These are phyloP conservation scores for Drosophila lutescens DNA, from an alignment of 2,888 invertebrate species.

Conservation along the genomic window DNA sequence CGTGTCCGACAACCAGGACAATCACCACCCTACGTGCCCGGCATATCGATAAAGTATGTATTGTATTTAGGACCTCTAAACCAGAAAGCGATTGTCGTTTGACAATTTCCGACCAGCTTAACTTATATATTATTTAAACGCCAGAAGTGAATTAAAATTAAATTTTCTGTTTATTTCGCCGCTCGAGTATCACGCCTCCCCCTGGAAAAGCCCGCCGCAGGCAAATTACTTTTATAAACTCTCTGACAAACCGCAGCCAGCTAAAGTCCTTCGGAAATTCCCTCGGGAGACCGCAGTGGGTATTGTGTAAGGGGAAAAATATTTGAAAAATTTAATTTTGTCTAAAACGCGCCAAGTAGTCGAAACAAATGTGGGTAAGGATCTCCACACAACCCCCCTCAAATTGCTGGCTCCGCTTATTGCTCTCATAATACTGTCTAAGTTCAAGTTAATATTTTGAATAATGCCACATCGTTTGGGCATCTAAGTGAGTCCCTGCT, in stretches of 20 bases:
- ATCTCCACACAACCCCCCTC: not conserved
- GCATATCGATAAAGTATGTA: conserved; percentile 55
- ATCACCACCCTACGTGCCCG: conserved; percentile 42
- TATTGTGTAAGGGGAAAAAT: conserved; percentile 14
- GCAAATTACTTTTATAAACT: conserved; percentile 74
- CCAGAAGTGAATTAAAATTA: conserved; percentile 68
- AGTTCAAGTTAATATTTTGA: conserved; percentile 73
- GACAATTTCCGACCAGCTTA: conserved; percentile 47
- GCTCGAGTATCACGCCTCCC: conserved; percentile 9
- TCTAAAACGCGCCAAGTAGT: conserved; percentile 32
- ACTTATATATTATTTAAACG: conserved; percentile 64
- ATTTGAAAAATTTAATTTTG: conserved; percentile 61
- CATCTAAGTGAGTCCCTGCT: conserved; percentile 62
- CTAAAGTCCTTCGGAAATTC: conserved; percentile 17
- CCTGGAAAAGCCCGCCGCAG: conserved; percentile 41
- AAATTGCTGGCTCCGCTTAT: conserved; percentile 20
- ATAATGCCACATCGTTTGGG: conserved; percentile 71
- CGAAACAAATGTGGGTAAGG: conserved; percentile 17
- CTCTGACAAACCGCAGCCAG: conserved; percentile 58
- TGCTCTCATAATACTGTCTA: conserved; percentile 38
- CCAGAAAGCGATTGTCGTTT: conserved; percentile 18
- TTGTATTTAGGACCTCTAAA: conserved; percentile 6
- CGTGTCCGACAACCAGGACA: conserved; percentile 12
- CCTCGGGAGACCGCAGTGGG: conserved; percentile 13
- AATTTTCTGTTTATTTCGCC: conserved; percentile 25